Conservation (phyloP, 2,113 vertebrate genomes). For the Halichoeres trimaculatus region DNA sequence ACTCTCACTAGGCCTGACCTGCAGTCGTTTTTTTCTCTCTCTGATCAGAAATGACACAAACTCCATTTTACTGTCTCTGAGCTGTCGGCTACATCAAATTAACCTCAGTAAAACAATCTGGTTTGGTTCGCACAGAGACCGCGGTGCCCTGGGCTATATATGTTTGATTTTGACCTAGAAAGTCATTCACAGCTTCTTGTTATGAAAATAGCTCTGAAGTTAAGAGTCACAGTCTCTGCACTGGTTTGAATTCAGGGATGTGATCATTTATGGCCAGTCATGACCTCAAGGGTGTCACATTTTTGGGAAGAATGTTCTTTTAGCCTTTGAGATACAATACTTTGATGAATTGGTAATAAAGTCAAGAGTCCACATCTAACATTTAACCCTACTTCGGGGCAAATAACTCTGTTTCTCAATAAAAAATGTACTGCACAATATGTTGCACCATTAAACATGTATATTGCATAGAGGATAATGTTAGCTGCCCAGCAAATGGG, state of each 20-base stretch:
- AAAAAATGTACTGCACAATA: too few relatives aligned
- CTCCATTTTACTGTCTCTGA: slow-evolving; percentile 10
- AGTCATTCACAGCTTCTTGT: slow-evolving; percentile 28
- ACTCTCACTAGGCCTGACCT: slow-evolving; percentile 26
- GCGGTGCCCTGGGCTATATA: slow-evolving; percentile 8
- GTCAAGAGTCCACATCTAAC: too few relatives aligned
- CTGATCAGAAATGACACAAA: slow-evolving; percentile 42
- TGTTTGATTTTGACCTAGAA: slow-evolving; percentile 36
- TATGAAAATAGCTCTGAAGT: slow-evolving; percentile 32
- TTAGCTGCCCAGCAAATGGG: too few relatives aligned
- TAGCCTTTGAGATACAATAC: too few relatives aligned
- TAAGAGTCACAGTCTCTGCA: slow-evolving; percentile 11
- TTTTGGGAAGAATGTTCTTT: too few relatives aligned
- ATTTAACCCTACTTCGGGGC: too few relatives aligned
- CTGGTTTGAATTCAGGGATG: not conserved
- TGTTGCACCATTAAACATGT: too few relatives aligned
- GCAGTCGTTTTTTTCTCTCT: slow-evolving; percentile 23
- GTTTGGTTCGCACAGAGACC: slow-evolving; percentile 11
- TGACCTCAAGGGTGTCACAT: not conserved
- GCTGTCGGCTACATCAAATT: slow-evolving; percentile 45
- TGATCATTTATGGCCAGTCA: not conserved
- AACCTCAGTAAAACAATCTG: slow-evolving; percentile 21
- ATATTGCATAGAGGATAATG: too few relatives aligned
- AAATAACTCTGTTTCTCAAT: too few relatives aligned
- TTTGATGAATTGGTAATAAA: too few relatives aligned